Evolutionary conservation across 2,888 invertebrate species (phyloP), one percentile per base, ranked within the genome.

Genomic region (Eutolmus rufibarbis): DNA sequence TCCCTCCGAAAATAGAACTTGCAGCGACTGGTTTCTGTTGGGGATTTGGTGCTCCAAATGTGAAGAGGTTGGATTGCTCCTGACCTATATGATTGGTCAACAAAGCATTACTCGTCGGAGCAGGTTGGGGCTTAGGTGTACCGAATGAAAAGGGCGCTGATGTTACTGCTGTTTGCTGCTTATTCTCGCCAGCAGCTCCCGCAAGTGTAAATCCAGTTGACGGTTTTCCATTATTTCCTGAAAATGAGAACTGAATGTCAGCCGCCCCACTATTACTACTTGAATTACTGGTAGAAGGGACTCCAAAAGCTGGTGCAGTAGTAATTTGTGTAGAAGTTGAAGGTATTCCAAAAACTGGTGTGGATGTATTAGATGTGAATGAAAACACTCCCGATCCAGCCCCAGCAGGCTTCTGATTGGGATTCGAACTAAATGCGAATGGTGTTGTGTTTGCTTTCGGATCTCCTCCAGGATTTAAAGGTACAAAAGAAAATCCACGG

Each of bases 401-500:
- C 34, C 16, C 34, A 14, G 81, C 12, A 46, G 12, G 19, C 16
- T 81, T 81, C 37, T 84, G 84, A 37, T 14, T n/a, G 1, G 56
- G 2, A 16, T 28, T 81, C 12, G 76, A n/a, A 16, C 16, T 46
- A 56, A 84, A 66, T 9, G 79, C 7, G 23, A 74, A 43, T 12
- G 37, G 14, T 16, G 43, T 28, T 7, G 46, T 43, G 16, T 40
- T 34, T 23, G 43, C 1, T 74, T 66, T 81, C 16, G 37, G 74
- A 16, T 51, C 19, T 31, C n/a, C 14, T n/a, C n/a, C 31, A n/a
- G 31, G 23, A 5, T 85, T 74, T 3, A 46, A n/a, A 14, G 51
- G 37, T 51, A 34, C 74, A 87, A 87, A 87, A 7, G 84, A 77
- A 57, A 87, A 87, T 14, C 87, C 88, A 28, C 46, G 74, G 14